phyloP scores from a whole-genome alignment of 2,797 vertebrate species.

The Poeciliopsis turneri region DNA sequence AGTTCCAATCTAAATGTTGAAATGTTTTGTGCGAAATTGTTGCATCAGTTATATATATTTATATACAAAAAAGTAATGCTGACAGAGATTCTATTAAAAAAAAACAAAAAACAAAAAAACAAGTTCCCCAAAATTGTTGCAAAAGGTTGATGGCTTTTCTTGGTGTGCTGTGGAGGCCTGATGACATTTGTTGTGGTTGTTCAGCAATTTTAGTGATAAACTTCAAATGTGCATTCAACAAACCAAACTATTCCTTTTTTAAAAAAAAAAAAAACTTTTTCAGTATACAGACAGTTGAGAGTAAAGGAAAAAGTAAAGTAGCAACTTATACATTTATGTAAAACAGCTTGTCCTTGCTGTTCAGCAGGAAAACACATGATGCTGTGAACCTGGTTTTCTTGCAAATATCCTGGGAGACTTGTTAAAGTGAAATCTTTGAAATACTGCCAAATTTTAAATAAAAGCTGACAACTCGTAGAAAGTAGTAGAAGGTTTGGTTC shows the following conservation, averaged over 20 bases:
- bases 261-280: background rate
- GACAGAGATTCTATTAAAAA: background rate
- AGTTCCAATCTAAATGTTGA: background rate
- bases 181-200: background rate
- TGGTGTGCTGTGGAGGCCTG: background rate
- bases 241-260: background rate
- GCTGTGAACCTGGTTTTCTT: background rate
- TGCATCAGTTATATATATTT: background rate
- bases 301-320: background rate
- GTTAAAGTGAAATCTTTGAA: background rate
- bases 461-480: background rate
- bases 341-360: background rate
- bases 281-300: background rate
- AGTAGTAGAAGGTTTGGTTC: background rate
- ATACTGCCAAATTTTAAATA: background rate
- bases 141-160: background rate
- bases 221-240: background rate
- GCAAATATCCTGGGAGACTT: background rate
- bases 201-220: background rate
- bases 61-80: background rate
- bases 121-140: background rate
- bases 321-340: background rate
- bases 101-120: background rate
- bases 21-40: background rate
- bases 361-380: background rate